Percentiles rank a stretch among this genome's conserved stretches.
phyloP scores from a whole-genome alignment of 2,797 vertebrate species.

The Argya squamiceps region DNA sequence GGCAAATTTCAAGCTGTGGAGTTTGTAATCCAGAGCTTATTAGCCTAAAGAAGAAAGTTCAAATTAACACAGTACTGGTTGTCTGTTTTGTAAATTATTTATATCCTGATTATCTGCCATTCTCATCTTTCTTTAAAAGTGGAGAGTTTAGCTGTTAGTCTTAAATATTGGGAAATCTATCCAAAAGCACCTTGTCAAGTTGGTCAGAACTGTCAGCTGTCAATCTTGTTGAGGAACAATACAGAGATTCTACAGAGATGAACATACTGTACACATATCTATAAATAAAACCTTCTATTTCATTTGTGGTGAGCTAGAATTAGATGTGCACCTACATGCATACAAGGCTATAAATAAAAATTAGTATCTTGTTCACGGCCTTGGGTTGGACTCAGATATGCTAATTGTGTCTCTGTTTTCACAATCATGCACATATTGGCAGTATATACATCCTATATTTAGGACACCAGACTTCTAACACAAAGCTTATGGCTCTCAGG shows the following conservation, averaged over 20 bases:
- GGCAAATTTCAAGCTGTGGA: background rate
- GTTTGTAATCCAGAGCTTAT: background rate
- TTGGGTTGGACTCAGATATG: background rate
- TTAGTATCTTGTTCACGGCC: background rate
- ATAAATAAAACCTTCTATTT: slow-evolving; percentile 23
- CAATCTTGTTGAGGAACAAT: slow-evolving; percentile 5
- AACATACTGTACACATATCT: background rate
- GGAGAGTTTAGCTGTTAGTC: background rate
- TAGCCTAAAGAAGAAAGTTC: background rate
- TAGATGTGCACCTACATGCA: background rate
- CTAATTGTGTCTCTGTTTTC: background rate
- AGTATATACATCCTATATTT: background rate
- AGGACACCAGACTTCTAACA: background rate
- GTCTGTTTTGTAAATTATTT: background rate
- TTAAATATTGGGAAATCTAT: background rate
- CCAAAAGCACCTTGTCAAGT: background rate
- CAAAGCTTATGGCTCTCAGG: background rate
- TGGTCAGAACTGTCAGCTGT: slow-evolving; percentile 28
- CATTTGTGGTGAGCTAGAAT: background rate
- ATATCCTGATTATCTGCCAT: background rate
- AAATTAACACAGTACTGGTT: background rate
- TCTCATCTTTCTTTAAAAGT: background rate
- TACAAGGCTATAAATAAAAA: slow-evolving; percentile 35
- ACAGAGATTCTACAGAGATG: background rate
- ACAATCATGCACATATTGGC: background rate